phyloP scores from a whole-genome alignment of 2,888 invertebrate genomes.

The Leistus spinibarbis region DNA sequence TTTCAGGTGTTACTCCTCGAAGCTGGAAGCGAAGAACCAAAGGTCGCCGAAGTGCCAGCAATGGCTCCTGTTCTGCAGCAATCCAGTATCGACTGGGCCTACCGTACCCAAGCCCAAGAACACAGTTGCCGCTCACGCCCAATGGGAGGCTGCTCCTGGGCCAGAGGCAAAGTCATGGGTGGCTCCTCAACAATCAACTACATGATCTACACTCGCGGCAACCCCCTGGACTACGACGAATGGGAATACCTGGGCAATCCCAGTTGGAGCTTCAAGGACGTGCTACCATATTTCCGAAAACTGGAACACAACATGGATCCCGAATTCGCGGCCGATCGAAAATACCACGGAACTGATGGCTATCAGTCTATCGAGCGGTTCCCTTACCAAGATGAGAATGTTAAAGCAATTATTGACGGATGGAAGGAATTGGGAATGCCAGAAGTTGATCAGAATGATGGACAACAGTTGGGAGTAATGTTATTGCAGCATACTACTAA shows the following conservation, averaged over 20 bases:
- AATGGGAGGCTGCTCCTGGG: constrained; percentile 66
- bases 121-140: constrained; percentile 65
- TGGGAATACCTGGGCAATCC: constrained; percentile 68
- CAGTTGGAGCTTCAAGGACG: constrained; percentile 69
- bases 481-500: constrained; percentile 67
- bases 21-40: constrained; percentile 71
- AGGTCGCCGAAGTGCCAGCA: constrained; percentile 69
- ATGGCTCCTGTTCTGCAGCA: constrained; percentile 65
- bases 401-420: constrained; percentile 63
- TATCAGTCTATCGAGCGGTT: constrained; percentile 69
- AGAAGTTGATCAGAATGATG: constrained; percentile 64
- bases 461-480: constrained; percentile 66
- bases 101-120: constrained; percentile 69
- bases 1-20: constrained; percentile 67
- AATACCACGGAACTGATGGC: constrained; percentile 67
- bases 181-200: constrained; percentile 71
- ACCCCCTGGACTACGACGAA: constrained; percentile 66
- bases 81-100: constrained; percentile 74
- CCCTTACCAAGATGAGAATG: constrained; percentile 66
- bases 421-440: constrained; percentile 68
- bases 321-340: constrained; percentile 59
- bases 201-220: constrained; percentile 69
- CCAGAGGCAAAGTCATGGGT: constrained; percentile 66
- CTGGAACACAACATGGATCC: constrained; percentile 67
- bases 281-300: constrained; percentile 73